Evolutionary conservation across 53 echinoderm and acorn worm genomes (phyloP), one percentile per base, ranked within the genome.

Genomic region (Temnopleurus reevesii): DNA sequence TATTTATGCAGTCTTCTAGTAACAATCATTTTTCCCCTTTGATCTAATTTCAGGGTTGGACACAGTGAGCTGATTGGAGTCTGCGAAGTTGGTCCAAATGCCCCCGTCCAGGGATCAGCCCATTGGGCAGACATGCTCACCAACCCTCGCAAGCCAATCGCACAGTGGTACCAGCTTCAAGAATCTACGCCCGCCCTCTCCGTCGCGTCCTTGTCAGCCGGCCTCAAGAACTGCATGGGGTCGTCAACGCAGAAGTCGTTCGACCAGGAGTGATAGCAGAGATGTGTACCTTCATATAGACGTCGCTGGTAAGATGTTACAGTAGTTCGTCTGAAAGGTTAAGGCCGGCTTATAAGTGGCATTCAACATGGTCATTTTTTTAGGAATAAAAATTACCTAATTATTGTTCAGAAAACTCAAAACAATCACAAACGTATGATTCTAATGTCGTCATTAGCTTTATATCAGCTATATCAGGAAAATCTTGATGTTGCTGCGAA

Each of bases 61-160:
- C 97, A 97, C 89, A 97, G 97, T 33, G 97, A 97, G 81, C 91
- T 97, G 27, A 97, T 97, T 46, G 97, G 97, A 17, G 97, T 97
- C 54, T 97, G 97, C 55, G 97, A 97, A 89, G 92, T 95, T 5
- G 97, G 97, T 4, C 93, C 95, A 8, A 92, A 95, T 79, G 93
- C 91, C 53, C 76, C 91, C 4, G 97, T 91, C 26, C 97, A 94
- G 81, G 97, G 97, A 10, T 86, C 92, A 18, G 91, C 92, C 3
- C 96, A 96, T 65, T 97, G 97, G 97, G 92, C 94, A 44, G 97
- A 97, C 64, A 97, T 97, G 97, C 51, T 97, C 51, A 86, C 86
- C 13, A 90, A 91, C 26, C 97, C 97, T 2, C 89, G 97, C 35
- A 97, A 95, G 58, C 97, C 95, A 43, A 90, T 97, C 45, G 91